Evolutionary conservation across 92 coral and sea anemone genomes (phyloP), one percentile per base, ranked within the genome.

Genomic region (Umimayanthus chanpuru): DNA sequence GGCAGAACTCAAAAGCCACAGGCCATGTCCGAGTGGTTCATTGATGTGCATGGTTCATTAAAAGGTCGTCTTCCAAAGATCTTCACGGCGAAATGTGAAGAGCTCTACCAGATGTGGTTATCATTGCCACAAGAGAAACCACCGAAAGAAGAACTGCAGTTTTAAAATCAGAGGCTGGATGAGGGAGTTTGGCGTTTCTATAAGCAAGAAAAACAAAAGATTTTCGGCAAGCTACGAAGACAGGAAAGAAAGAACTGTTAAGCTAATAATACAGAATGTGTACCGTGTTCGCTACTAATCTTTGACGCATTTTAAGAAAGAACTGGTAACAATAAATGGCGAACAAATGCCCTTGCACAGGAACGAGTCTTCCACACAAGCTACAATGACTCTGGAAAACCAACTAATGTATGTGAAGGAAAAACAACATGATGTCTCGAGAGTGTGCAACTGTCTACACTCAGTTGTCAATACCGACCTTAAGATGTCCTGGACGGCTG

Each of bases 201-300:
- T 85, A 14, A 38, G 41, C 36, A 36, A 85, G 47, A 47, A 58
- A 2, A 80, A 80, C 71, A 56, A 30, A 28, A 77, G 81, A 44
- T 44, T 77, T 77, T 41, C 81, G 20, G 43, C 44, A 15, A 32
- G 50, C 43, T 5, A 43, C 41, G 64, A 77, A 77, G 86, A 82
- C 21, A 58, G 87, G 26, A 83, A 83, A 73, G 47, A 39, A 58
- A 28, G 87, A 21, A 83, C 67, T 29, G 64, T 83, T 7, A 65
- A 84, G 41, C n/a, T 84, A 44, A n/a, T 84, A n/a, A n/a, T 84
- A n/a, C 18, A 84, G 65, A 84, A 84, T 84, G 30, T 83, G 3
- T 67, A 21, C 56, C 23, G 79, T 36, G 76, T 84, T 23, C 79
- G 79, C 73, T 39, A 84, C 76, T 68, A 84, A 65, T 84, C 68